Conservation (phyloP, 2,113 vertebrate species). For the Laticauda laticaudata region DNA sequence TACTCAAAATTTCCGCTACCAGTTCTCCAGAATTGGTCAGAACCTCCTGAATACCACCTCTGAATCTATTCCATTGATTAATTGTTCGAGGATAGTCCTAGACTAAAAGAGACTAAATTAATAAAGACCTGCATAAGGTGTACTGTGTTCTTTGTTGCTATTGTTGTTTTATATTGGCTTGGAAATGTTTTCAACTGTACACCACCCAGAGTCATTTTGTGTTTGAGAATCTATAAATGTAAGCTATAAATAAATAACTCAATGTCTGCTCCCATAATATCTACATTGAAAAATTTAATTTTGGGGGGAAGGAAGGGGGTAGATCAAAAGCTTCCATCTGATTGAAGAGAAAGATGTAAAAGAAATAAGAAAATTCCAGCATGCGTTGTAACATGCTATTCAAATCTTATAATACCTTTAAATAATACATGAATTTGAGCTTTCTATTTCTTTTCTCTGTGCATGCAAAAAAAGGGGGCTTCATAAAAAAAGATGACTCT, state of each 20-base stretch:
- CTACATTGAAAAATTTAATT: background rate
- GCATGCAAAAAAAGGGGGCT: slow-evolving; percentile 17
- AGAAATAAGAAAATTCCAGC: background rate
- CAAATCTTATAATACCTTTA: slow-evolving; percentile 16
- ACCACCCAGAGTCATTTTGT: background rate
- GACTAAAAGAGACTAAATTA: background rate
- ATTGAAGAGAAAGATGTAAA: background rate
- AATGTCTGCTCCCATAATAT: background rate
- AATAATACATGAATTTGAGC: slow-evolving; percentile 19
- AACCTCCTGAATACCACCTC: too few relatives aligned
- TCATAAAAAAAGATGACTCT: background rate
- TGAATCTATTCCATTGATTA: too few relatives aligned
- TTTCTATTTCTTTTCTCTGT: slow-evolving; percentile 15
- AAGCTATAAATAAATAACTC: background rate
- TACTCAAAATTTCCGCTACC: too few relatives aligned
- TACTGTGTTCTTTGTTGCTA: background rate
- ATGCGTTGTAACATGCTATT: background rate
- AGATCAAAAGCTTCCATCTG: background rate
- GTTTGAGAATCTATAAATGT: background rate
- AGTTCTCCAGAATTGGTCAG: too few relatives aligned
- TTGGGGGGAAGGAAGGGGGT: background rate
- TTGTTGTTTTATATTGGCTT: background rate
- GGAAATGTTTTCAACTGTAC: background rate
- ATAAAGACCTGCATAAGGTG: background rate
- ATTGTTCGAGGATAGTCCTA: background rate